Evolutionary conservation across 2,888 invertebrate species (phyloP).

Genomic region (Brachypalpus laphriformis): DNA sequence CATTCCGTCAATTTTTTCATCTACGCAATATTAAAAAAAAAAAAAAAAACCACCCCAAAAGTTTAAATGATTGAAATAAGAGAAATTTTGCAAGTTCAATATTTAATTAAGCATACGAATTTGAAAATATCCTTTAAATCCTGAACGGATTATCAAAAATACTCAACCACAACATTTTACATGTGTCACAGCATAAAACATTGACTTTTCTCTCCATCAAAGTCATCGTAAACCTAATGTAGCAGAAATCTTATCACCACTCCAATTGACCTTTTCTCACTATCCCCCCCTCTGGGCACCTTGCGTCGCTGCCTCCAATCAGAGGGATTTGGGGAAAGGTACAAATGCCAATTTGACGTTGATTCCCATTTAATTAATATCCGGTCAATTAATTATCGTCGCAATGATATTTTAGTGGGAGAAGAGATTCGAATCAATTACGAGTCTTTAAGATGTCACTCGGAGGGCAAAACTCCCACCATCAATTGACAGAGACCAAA

Average conservation of each 20-base stretch:
- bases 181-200: neutral
- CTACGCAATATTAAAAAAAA: too few relatives aligned
- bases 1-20: too few relatives aligned
- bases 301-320: too few relatives aligned
- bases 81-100: too few relatives aligned
- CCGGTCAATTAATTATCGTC: conserved; percentile 57
- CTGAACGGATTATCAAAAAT: too few relatives aligned
- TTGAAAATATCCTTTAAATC: too few relatives aligned
- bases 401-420: conserved; percentile 39
- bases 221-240: neutral
- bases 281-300: neutral
- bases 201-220: neutral
- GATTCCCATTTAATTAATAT: conserved; percentile 56
- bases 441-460: conserved; percentile 57
- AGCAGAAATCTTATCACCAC: neutral
- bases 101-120: too few relatives aligned
- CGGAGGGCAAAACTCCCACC: conserved; percentile 22
- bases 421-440: conserved; percentile 49
- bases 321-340: neutral
- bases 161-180: neutral
- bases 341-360: conserved; percentile 49
- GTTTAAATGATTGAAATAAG: too few relatives aligned
- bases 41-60: too few relatives aligned
- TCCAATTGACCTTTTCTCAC: neutral
- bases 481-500: conserved; percentile 19